Percentiles rank a stretch among this genome's conserved stretches.
Conservation (phyloP, 2,113 vertebrate genomes). For the Mesembrinibis cayennensis region DNA sequence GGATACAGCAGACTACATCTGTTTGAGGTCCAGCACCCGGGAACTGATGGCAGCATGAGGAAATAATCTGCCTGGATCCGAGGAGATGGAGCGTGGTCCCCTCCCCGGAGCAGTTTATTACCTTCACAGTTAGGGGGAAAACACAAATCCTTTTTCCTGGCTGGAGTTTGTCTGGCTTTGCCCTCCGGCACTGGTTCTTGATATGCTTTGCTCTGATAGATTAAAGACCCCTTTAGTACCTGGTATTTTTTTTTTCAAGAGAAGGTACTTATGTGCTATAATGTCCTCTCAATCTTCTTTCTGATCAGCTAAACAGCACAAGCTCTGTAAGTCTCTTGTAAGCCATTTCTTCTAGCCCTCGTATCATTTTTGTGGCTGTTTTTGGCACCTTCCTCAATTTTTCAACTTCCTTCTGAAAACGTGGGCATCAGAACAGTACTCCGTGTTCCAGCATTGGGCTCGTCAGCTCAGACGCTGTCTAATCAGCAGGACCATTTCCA, state of each 20-base stretch:
- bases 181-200: not conserved
- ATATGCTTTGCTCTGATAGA: not conserved
- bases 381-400: slow-evolving; percentile 60
- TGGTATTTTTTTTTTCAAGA: not conserved
- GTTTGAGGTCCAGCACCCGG: not conserved
- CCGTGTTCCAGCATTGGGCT: not conserved
- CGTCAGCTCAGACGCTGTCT: slow-evolving; percentile 29
- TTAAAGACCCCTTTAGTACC: not conserved
- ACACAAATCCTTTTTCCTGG: not conserved
- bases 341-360: slow-evolving; percentile 1
- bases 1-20: not conserved
- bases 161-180: not conserved
- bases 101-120: not conserved
- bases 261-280: not conserved
- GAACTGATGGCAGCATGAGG: not conserved
- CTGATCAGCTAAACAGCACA: not conserved
- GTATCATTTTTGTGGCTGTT: slow-evolving; percentile 37
- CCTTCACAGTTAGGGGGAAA: not conserved
- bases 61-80: not conserved
- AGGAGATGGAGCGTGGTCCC: not conserved
- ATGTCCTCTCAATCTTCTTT: not conserved
- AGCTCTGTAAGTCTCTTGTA: not conserved
- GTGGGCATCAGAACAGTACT: slow-evolving; percentile 58
- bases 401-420: slow-evolving; percentile 63
- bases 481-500: slow-evolving; percentile 53